Evolutionary conservation across 1,140 invertebrate genomes (phyloP).

Genomic region (Zaprionus taronus): DNA sequence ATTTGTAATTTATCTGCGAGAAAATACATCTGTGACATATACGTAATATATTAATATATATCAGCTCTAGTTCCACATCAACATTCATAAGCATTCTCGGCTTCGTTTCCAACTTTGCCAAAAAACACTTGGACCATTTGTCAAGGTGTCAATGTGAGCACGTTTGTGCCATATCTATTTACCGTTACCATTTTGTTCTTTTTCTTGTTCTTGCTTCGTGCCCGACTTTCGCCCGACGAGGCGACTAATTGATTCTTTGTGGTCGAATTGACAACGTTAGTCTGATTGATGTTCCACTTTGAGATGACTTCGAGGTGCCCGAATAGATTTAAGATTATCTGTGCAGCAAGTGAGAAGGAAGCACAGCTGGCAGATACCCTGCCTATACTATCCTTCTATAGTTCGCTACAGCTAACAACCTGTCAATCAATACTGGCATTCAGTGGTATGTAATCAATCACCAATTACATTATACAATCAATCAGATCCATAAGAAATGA

Average conservation of each 20-base stretch:
- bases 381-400: no score
- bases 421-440: no score
- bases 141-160: background rate
- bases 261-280: slow-evolving; percentile 10
- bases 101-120: background rate
- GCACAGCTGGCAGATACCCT: no score
- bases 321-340: background rate
- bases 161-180: background rate
- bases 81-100: background rate
- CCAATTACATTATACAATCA: no score
- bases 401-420: no score
- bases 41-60: background rate
- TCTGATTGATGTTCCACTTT: slow-evolving; percentile 12
- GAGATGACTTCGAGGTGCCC: background rate
- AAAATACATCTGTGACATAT: no score
- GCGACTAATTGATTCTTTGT: slow-evolving; percentile 8
- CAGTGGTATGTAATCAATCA: no score
- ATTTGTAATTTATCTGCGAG: no score
- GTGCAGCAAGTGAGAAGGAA: no score
- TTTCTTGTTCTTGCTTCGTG: background rate
- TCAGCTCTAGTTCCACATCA: background rate
- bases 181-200: slow-evolving; percentile 6
- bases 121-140: background rate
- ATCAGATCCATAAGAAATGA: no score
- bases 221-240: background rate